A percentile compares a stretch with the other conserved stretches of the same genome.
Evolutionary conservation across 2,113 vertebrate species (phyloP).

Genomic region (Scortum barcoo): DNA sequence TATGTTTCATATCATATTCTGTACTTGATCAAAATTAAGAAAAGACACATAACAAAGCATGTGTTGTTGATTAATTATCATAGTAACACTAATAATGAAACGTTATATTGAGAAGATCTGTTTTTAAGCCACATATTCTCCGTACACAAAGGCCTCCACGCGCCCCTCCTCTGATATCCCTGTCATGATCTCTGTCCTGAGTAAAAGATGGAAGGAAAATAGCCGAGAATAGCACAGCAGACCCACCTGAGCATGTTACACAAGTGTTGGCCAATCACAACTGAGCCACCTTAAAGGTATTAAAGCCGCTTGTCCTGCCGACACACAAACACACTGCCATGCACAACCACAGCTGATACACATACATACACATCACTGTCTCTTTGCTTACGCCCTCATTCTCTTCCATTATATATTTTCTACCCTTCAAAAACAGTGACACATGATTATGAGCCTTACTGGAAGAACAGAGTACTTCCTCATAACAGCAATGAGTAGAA

Average conservation of each 20-base stretch:
- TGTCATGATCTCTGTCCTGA: not conserved
- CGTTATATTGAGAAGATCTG: not conserved
- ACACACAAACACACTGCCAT: slow-evolving; percentile 15
- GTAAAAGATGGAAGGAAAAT: not conserved
- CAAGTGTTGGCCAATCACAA: not conserved
- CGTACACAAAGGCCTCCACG: not conserved
- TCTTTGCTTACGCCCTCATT: not conserved
- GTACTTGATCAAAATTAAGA: no score
- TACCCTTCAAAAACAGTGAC: not conserved
- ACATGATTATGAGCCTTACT: not conserved
- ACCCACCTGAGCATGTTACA: slow-evolving; percentile 13
- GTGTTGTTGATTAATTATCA: no score
- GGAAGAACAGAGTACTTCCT: not conserved
- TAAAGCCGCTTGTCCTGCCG: not conserved
- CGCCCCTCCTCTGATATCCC: not conserved
- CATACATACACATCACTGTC: not conserved
- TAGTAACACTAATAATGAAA: no score
- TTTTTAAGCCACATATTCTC: not conserved
- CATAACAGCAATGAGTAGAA: not conserved
- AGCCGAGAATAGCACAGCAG: slow-evolving; percentile 10
- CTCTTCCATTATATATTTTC: not conserved
- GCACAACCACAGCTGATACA: not conserved
- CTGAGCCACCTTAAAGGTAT: slow-evolving; percentile 10
- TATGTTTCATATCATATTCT: no score
- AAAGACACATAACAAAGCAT: no score